Conservation (phyloP, 2,888 invertebrate species). For the Drosophila kanekoi region DNA sequence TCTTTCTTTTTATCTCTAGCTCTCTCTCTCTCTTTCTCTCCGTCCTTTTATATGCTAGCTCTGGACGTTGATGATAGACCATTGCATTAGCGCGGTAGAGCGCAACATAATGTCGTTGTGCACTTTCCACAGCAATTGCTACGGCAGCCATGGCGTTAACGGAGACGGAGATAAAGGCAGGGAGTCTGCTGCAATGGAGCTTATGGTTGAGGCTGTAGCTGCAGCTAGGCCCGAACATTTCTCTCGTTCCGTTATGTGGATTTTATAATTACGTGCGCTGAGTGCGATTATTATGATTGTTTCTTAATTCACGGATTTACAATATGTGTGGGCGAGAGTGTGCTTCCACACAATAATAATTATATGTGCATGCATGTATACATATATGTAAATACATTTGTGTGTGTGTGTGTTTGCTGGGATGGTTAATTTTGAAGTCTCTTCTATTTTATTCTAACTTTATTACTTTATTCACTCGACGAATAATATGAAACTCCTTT, state of each 20-base stretch:
- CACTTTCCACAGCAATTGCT: slow-evolving; percentile 71
- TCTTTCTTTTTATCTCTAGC: neutral
- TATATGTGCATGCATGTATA: neutral
- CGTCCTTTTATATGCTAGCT: slow-evolving; percentile 44
- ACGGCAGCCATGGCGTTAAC: slow-evolving; percentile 57
- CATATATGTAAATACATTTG: neutral
- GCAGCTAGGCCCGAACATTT: slow-evolving; percentile 27
- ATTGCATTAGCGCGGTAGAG: slow-evolving; percentile 75
- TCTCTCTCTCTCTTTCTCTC: neutral
- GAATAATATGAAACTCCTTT: slow-evolving; percentile 30
- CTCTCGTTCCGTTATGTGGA: slow-evolving; percentile 55
- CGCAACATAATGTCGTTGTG: slow-evolving; percentile 75
- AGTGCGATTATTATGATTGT: slow-evolving; percentile 80
- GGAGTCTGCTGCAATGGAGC: slow-evolving; percentile 39
- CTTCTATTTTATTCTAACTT: slow-evolving; percentile 41
- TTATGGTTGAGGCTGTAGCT: slow-evolving; percentile 36
- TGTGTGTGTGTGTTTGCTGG: too few species aligned
- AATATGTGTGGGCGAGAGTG: slow-evolving; percentile 28
- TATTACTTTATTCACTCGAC: slow-evolving; percentile 24
- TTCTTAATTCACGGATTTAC: slow-evolving; percentile 78
- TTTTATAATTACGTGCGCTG: slow-evolving; percentile 74
- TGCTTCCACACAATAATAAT: neutral
- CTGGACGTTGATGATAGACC: slow-evolving; percentile 66
- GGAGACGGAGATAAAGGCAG: slow-evolving; percentile 29
- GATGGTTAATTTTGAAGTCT: slow-evolving; percentile 43